Conservation (phyloP, 1,140 invertebrate genomes). For the Drosophila tristis region DNA sequence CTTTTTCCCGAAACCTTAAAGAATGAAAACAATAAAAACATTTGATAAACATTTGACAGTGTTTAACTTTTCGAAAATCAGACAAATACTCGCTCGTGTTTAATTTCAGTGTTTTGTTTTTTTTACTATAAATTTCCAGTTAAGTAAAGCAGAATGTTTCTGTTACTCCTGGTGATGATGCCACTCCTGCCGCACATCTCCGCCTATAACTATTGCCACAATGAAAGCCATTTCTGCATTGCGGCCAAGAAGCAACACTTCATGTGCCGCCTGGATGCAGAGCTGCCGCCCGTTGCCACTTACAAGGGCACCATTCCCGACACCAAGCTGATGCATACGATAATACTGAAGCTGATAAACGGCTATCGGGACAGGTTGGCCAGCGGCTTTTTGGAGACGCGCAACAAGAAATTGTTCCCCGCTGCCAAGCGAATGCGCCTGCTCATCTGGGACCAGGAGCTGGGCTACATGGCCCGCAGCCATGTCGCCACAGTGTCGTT, state of each 20-base stretch:
- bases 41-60: conserved; percentile 32
- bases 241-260: conserved; percentile 28
- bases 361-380: conserved; percentile 39
- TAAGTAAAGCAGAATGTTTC: not conserved
- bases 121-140: conserved; percentile 8
- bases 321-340: not conserved
- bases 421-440: conserved; percentile 59
- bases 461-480: conserved; percentile 51
- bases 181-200: not conserved
- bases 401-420: conserved; percentile 10
- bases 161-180: not conserved
- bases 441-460: conserved; percentile 64
- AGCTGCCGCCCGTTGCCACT: conserved; percentile 16
- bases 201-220: conserved; percentile 63
- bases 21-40: conserved; percentile 42
- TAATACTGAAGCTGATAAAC: conserved; percentile 9
- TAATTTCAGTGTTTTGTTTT: not conserved
- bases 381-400: conserved; percentile 17
- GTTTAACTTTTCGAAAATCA: conserved; percentile 26
- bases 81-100: not conserved
- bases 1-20: conserved; percentile 64
- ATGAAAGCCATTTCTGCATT: conserved; percentile 32
- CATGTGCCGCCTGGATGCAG: conserved; percentile 29
- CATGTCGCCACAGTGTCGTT: conserved; percentile 54
- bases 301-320: conserved; percentile 37